A percentile compares a stretch with the other conserved stretches of the same genome.
These are phyloP conservation scores for Drosophila bocki DNA, from an alignment of 1,140 invertebrate genomes.

Conservation along the genomic window DNA sequence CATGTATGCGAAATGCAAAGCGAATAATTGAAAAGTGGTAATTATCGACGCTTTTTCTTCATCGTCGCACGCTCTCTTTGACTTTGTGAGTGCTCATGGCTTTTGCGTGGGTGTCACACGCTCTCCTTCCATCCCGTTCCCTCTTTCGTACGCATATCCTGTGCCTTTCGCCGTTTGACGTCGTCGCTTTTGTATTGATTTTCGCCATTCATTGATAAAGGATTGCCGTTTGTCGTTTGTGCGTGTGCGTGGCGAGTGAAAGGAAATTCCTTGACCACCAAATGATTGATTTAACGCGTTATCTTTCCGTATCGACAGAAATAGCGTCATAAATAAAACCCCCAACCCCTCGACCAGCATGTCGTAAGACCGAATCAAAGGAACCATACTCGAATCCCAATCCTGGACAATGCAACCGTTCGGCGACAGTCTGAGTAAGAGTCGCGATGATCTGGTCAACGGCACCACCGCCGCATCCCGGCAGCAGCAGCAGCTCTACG, in stretches of 20 bases:
- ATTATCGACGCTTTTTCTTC: constrained; percentile 28
- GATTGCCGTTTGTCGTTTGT: constrained; percentile 26
- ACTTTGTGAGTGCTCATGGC: constrained; percentile 11
- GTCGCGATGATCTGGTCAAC: constrained; percentile 82
- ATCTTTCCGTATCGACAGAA: constrained; percentile 13
- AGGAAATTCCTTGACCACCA: not conserved
- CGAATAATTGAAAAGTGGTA: constrained; percentile 31
- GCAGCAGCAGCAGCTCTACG: constrained; percentile 53
- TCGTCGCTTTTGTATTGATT: constrained; percentile 58
- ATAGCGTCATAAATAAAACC: not conserved
- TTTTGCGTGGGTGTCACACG: constrained; percentile 36
- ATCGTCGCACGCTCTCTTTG: constrained; percentile 21
- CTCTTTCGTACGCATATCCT: constrained; percentile 44
- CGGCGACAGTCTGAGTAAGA: constrained; percentile 79
- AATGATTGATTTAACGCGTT: constrained; percentile 20
- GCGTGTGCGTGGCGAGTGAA: constrained; percentile 5
- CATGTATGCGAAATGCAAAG: constrained; percentile 24
- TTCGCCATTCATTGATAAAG: constrained; percentile 74
- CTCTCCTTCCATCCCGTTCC: not conserved
- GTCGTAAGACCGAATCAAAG: constrained; percentile 54
- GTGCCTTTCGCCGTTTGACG: constrained; percentile 48
- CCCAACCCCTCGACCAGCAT: constrained; percentile 43
- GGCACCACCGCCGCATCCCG: constrained; percentile 55
- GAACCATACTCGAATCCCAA: constrained; percentile 16
- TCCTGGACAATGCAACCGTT: constrained; percentile 80